Base-by-base conservation (phyloP, 2,888 invertebrate species). In the Bruchidius siliquastri region DNA sequence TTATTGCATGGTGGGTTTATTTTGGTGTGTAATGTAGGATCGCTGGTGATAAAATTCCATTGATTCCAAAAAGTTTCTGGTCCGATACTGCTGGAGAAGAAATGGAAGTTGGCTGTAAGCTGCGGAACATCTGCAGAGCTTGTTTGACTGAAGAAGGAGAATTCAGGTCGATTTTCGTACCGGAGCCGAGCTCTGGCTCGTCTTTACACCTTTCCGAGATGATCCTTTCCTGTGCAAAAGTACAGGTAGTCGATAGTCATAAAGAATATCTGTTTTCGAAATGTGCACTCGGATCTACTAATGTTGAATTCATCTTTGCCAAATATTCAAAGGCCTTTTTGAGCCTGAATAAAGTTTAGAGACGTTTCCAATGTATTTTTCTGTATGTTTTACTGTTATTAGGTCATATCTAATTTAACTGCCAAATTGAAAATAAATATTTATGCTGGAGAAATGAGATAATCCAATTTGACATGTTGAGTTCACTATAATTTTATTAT, bases 191-290 rank as follows among this genome's bases (percentile, higher is more conserved):
- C 49, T 79, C 81, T 21, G 84, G 83, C 21, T 73, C 81, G 30
- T 79, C 81, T 18, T 82, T 86, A 76, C 85, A 85, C 78, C 79
- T 86, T 73, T 85, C 86, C 1, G 86, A 86, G 82, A 87, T 86
- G 85, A 83, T 87, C 72, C 84, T 84, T 84, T 81, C 85, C 70
- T 86, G 84, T 78, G 80, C 85, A 72, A 81, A 84, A 67, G 81
- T 87, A 70, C 85, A 87, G 84, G 87, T 86, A 84, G 78, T 49
- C 22, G 84, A 86, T 86, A 84, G 78, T 49, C 22, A 10, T n/a
- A 68, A 0, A 22, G 13, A 4, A 49, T 18, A 49, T 1, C 18
- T 49, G 49, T 13, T 49, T 49, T 49, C 13, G 6, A 49, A 49
- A 49, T 49, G 49, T 49, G 13, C 49, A 3, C 6, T 13, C 49